Evolutionary conservation across 2,888 invertebrate genomes (phyloP).

Genomic region (Antheraea yamamai): DNA sequence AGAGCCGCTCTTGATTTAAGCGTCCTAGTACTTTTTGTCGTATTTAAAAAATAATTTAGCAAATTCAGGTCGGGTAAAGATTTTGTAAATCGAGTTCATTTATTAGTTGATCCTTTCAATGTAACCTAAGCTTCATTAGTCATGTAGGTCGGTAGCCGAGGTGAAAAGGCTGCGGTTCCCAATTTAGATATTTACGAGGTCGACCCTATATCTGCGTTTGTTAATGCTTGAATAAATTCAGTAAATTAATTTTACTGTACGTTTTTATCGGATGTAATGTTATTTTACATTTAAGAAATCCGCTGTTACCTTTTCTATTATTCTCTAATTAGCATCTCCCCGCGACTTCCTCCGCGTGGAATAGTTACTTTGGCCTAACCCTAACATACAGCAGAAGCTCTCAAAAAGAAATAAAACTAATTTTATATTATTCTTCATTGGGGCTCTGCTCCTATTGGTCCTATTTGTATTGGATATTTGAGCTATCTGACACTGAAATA

Average conservation of each 20-base stretch:
- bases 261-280: neutral
- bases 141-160: conserved; percentile 9
- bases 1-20: neutral
- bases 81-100: neutral
- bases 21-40: neutral
- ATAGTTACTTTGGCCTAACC: no score
- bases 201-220: neutral
- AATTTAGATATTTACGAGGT: conserved; percentile 12
- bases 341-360: no score
- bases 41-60: neutral
- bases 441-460: no score
- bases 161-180: conserved; percentile 2
- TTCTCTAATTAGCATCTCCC: neutral
- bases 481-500: no score
- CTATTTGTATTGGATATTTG: no score
- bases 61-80: neutral
- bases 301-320: neutral
- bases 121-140: conserved; percentile 8
- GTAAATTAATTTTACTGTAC: neutral
- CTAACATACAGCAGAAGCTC: no score
- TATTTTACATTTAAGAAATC: neutral
- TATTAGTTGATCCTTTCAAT: conserved; percentile 8
- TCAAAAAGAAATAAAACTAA: no score
- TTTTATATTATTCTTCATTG: no score
- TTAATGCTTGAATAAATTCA: neutral